phyloP scores from a whole-genome alignment of 1,140 invertebrate species.

The Diachasma alloeum region DNA sequence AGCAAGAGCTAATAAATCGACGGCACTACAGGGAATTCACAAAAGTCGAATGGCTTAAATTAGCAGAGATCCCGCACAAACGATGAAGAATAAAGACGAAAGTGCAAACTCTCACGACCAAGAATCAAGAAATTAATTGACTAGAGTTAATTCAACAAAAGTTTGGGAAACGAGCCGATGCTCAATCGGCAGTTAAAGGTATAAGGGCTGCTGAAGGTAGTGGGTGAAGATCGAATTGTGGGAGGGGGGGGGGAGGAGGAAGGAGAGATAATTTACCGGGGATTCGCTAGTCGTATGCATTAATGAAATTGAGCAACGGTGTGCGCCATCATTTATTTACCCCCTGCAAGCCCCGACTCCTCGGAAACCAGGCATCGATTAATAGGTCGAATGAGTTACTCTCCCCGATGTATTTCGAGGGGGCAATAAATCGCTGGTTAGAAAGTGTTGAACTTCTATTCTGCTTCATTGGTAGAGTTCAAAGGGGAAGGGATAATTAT shows the following conservation, averaged over 20 bases:
- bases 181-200: neutral
- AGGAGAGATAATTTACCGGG: constrained; percentile 8
- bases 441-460: neutral
- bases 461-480: neutral
- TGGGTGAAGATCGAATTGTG: neutral
- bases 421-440: neutral
- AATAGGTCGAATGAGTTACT: neutral
- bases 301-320: neutral
- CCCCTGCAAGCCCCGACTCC: neutral
- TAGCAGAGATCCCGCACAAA: neutral
- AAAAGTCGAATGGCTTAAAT: neutral
- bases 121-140: constrained; percentile 6
- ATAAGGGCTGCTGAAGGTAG: neutral
- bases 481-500: neutral
- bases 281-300: neutral
- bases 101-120: neutral
- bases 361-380: neutral
- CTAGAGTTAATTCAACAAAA: neutral
- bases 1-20: neutral
- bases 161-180: neutral
- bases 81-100: neutral
- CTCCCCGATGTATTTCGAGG: neutral
- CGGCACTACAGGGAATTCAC: neutral
- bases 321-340: neutral
- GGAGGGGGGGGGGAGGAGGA: neutral